Evolutionary conservation across 1,140 invertebrate genomes (phyloP).

Genomic region (Tetramorium alpestre): DNA sequence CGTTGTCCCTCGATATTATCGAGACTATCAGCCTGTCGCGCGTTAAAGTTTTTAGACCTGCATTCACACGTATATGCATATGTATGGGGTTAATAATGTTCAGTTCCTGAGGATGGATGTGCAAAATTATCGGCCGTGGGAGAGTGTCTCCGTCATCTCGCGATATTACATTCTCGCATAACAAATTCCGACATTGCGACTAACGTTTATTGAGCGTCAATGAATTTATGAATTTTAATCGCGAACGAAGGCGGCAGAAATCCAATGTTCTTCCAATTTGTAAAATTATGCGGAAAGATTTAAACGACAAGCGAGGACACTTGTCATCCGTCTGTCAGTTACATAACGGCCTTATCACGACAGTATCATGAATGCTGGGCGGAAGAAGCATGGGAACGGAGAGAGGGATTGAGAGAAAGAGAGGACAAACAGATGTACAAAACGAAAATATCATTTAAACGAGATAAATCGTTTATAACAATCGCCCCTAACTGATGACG

Average conservation of each 20-base stretch:
- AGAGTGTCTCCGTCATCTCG: background rate
- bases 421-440: background rate
- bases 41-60: conserved; percentile 2
- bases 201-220: background rate
- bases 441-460: conserved; percentile 7
- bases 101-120: background rate
- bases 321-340: conserved; percentile 32
- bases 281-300: background rate
- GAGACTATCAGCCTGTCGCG: background rate
- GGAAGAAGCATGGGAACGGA: background rate
- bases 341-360: conserved; percentile 21
- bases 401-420: background rate
- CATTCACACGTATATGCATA: background rate
- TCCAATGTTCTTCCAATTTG: background rate
- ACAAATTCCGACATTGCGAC: background rate
- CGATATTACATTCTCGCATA: background rate
- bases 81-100: background rate
- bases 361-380: conserved; percentile 1
- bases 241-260: background rate
- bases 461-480: background rate
- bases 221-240: no score
- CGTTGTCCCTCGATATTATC: background rate
- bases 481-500: background rate
- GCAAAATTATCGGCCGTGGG: background rate
- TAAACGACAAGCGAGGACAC: conserved; percentile 15